Conservation (phyloP, 1,140 invertebrate genomes). For the Sminthurinus signatus region DNA sequence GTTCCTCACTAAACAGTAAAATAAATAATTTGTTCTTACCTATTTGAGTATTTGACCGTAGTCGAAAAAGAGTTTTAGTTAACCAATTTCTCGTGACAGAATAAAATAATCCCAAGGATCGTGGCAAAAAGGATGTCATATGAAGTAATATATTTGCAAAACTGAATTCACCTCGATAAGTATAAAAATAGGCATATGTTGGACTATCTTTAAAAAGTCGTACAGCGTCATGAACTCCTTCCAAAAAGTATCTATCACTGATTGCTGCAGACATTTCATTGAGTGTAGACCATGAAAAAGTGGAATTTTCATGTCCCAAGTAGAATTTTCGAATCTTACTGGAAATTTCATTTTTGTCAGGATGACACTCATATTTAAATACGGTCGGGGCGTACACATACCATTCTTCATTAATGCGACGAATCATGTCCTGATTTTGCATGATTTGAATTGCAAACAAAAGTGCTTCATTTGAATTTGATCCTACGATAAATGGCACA, state of each 20-base stretch:
- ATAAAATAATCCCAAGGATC: slow-evolving; percentile 14
- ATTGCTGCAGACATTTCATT: slow-evolving; percentile 5
- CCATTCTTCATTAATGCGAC: slow-evolving; percentile 18
- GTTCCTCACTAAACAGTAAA: no score
- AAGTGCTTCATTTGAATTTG: slow-evolving; percentile 24
- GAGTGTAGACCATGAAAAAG: no score
- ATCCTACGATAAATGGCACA: slow-evolving; percentile 23
- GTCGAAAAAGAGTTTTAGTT: slow-evolving; percentile 19
- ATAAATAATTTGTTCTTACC: no score
- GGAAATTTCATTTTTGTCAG: slow-evolving; percentile 14
- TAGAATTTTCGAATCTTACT: slow-evolving; percentile 23
- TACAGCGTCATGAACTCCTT: slow-evolving; percentile 25
- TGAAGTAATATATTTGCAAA: slow-evolving; percentile 25
- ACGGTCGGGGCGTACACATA: slow-evolving; percentile 13
- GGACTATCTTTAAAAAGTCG: slow-evolving; percentile 16
- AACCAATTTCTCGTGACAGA: slow-evolving; percentile 24
- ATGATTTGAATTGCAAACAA: slow-evolving; percentile 23
- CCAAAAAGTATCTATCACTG: slow-evolving; percentile 26
- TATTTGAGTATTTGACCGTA: slow-evolving; percentile 17
- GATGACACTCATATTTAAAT: slow-evolving; percentile 23
- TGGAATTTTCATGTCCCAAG: slow-evolving; percentile 6
- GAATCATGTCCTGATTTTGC: slow-evolving; percentile 9
- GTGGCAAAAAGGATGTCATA: slow-evolving; percentile 14
- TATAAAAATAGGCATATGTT: slow-evolving; percentile 28
- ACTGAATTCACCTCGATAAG: slow-evolving; percentile 23